Evolutionary conservation across 2,888 invertebrate genomes (phyloP).

Genomic region (Phlogophora meticulosa): DNA sequence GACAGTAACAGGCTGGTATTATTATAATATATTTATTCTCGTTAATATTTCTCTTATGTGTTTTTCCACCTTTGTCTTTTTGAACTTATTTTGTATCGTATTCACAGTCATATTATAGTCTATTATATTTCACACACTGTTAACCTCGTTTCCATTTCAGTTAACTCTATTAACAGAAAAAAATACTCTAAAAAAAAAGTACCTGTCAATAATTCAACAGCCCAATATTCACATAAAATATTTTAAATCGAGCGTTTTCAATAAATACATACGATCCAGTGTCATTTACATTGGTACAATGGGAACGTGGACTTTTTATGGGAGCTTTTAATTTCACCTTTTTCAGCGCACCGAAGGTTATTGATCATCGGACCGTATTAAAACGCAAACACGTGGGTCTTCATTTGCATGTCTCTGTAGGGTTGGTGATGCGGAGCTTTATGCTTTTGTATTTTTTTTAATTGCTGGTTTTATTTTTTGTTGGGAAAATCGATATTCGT

Average conservation of each 20-base stretch:
- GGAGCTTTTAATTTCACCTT: slow-evolving; percentile 68
- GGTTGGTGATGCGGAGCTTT: slow-evolving; percentile 42
- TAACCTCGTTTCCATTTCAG: slow-evolving; percentile 21
- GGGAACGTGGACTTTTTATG: slow-evolving; percentile 53
- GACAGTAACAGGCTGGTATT: no score
- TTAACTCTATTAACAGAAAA: slow-evolving; percentile 4
- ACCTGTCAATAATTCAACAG: no score
- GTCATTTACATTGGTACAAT: slow-evolving; percentile 62
- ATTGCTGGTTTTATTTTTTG: not conserved
- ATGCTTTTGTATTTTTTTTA: slow-evolving; percentile 11
- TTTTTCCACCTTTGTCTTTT: no score
- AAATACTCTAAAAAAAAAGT: slow-evolving; percentile 9
- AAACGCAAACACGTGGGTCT: slow-evolving; percentile 71
- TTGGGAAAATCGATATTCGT: not conserved
- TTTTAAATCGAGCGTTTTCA: slow-evolving; percentile 48
- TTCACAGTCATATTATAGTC: no score
- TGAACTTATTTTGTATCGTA: no score
- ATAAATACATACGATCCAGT: slow-evolving; percentile 53
- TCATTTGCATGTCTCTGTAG: slow-evolving; percentile 71
- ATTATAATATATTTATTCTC: no score
- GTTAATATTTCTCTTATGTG: no score
- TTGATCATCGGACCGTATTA: slow-evolving; percentile 75
- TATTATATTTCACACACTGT: not conserved
- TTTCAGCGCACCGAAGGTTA: slow-evolving; percentile 67
- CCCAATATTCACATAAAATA: slow-evolving; percentile 38